Evolutionary conservation across 2,113 vertebrate genomes (phyloP).

Genomic region (Phalacrocorax carbo): DNA sequence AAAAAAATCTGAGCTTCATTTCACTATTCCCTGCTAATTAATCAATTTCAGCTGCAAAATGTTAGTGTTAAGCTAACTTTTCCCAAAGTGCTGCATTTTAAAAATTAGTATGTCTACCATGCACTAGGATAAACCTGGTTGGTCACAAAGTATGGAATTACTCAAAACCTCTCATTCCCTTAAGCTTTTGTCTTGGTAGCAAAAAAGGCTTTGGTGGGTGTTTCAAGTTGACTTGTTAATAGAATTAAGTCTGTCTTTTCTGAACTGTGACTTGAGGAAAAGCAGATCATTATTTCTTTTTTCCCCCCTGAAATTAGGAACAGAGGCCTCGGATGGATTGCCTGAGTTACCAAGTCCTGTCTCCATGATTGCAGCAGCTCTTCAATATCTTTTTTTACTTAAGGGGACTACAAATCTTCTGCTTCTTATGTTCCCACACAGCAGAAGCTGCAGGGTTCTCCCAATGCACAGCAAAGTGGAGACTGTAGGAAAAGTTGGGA

Average conservation of each 20-base stretch:
- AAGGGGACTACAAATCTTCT: background rate
- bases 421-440: background rate
- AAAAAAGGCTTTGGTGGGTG: background rate
- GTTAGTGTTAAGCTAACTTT: background rate
- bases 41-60: background rate
- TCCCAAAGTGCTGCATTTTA: background rate
- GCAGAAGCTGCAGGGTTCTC: background rate
- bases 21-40: background rate
- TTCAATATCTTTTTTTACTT: conserved; percentile 30
- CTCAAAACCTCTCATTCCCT: background rate
- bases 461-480: background rate
- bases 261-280: background rate
- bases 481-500: background rate
- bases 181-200: background rate
- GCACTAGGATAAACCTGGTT: background rate
- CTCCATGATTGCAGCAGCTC: background rate
- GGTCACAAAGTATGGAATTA: background rate
- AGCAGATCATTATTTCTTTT: background rate
- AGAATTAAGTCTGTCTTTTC: background rate
- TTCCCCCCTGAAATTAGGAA: background rate
- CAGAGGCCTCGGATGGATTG: background rate
- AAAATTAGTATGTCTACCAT: background rate
- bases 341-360: background rate
- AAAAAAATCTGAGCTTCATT: background rate
- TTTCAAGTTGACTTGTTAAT: conserved; percentile 16